phyloP scores from a whole-genome alignment of 30 jellyfish, hydroid and myxozoan genomes.

The Hydractinia symbiolongicarpus region DNA sequence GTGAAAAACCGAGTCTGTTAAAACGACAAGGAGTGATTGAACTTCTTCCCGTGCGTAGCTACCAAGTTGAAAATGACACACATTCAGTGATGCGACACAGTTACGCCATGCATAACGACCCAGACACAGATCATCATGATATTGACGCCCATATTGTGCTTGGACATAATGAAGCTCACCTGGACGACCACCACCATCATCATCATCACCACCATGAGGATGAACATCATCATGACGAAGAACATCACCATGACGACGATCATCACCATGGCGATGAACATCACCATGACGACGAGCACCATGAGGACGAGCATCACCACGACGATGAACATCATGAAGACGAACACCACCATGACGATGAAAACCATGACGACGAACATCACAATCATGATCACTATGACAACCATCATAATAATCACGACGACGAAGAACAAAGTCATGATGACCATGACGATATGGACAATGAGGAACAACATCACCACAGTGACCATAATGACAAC shows the following conservation, averaged over 20 bases:
- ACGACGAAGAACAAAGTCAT: not conserved
- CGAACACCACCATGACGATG: not conserved
- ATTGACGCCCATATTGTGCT: conserved; percentile 3
- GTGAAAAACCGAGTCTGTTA: not conserved
- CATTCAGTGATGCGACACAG: not conserved
- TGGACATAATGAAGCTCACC: conserved; percentile 13
- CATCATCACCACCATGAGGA: not conserved
- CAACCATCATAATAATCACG: not conserved
- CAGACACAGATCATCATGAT: conserved; percentile 11
- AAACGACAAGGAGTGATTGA: conserved; percentile 10
- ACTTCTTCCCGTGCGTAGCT: not conserved
- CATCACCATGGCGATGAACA: not conserved
- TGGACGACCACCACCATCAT: conserved; percentile 5
- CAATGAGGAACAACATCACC: not conserved
- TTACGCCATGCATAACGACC: not conserved
- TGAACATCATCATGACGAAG: not conserved
- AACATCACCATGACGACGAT: not conserved
- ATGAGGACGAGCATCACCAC: conserved; percentile 4
- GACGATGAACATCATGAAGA: not conserved
- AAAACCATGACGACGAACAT: not conserved
- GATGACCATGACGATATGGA: not conserved
- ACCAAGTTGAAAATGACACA: conserved; percentile 1
- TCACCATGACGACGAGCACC: conserved; percentile 9
- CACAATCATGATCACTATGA: not conserved
- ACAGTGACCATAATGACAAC: not conserved